phyloP scores from a whole-genome alignment of 2,888 invertebrate genomes.

The Pterobdella sp. region DNA sequence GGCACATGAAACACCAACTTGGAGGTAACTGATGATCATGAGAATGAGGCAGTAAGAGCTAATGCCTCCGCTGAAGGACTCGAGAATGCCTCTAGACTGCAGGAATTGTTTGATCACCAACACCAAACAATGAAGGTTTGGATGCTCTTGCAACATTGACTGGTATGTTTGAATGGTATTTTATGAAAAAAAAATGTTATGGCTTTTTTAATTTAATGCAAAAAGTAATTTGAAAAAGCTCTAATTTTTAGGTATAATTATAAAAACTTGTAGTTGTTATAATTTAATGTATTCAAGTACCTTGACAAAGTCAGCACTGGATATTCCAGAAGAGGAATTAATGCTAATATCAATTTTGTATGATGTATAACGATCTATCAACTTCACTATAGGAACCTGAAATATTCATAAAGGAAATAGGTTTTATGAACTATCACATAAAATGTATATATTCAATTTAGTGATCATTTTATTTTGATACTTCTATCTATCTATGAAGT shows the following conservation, averaged over 20 bases:
- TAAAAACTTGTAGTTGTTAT: no score
- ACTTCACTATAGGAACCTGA: slow-evolving; percentile 86
- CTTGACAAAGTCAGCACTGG: slow-evolving; percentile 89
- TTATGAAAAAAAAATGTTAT: no score
- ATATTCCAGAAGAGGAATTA: slow-evolving; percentile 95
- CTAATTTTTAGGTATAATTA: no score
- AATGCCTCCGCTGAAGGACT: slow-evolving; percentile 98
- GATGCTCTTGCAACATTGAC: slow-evolving; percentile 59
- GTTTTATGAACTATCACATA: no score
- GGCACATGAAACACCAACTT: slow-evolving; percentile 53
- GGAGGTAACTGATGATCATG: slow-evolving; percentile 93
- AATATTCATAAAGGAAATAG: background rate
- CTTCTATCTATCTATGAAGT: no score
- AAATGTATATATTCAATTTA: no score
- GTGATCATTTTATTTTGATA: no score
- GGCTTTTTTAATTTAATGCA: no score
- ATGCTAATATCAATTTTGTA: slow-evolving; percentile 95
- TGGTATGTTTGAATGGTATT: no score
- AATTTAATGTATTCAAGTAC: no score
- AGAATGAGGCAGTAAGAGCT: slow-evolving; percentile 96
- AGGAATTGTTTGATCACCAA: slow-evolving; percentile 97
- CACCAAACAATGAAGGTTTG: slow-evolving; percentile 83
- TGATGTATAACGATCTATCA: slow-evolving; percentile 76
- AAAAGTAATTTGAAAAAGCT: no score
- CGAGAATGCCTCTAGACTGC: slow-evolving; percentile 91